Percentiles rank a stretch among this genome's conserved stretches.
These are phyloP conservation scores for Ceryle rudis DNA, from an alignment of 2,797 vertebrate genomes.

Conservation along the genomic window DNA sequence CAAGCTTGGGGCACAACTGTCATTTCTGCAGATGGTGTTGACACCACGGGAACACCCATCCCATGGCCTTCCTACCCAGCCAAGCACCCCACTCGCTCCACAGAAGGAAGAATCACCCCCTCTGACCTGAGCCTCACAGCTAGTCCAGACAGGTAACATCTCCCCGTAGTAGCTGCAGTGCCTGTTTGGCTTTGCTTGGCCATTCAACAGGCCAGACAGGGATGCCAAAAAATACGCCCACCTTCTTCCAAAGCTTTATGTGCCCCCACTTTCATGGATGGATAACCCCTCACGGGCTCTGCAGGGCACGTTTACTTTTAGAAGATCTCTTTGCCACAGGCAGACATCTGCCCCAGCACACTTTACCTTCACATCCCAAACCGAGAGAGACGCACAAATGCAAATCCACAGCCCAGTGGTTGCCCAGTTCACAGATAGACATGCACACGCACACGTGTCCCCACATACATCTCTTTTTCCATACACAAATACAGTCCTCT, in stretches of 20 bases:
- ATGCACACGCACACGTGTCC: accelerated
- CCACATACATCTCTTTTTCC: neutral
- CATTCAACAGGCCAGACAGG: neutral
- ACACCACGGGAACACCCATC: neutral
- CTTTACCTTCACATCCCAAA: neutral
- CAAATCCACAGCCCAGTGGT: neutral
- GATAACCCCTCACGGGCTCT: neutral
- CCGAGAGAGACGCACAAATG: neutral
- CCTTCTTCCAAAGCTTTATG: neutral
- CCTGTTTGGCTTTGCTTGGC: neutral
- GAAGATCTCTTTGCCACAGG: neutral
- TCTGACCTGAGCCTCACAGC: neutral
- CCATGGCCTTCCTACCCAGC: neutral
- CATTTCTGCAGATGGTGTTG: neutral
- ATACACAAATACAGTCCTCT: neutral
- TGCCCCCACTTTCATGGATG: neutral
- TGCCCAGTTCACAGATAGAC: accelerated
- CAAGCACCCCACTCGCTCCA: neutral
- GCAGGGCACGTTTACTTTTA: neutral
- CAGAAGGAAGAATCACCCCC: neutral
- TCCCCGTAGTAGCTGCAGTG: neutral
- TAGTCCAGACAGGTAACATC: neutral
- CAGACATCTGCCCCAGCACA: neutral
- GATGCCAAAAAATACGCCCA: neutral
- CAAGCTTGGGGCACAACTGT: neutral